Conservation (phyloP, 2,113 vertebrate genomes). For the Hylia prasina region DNA sequence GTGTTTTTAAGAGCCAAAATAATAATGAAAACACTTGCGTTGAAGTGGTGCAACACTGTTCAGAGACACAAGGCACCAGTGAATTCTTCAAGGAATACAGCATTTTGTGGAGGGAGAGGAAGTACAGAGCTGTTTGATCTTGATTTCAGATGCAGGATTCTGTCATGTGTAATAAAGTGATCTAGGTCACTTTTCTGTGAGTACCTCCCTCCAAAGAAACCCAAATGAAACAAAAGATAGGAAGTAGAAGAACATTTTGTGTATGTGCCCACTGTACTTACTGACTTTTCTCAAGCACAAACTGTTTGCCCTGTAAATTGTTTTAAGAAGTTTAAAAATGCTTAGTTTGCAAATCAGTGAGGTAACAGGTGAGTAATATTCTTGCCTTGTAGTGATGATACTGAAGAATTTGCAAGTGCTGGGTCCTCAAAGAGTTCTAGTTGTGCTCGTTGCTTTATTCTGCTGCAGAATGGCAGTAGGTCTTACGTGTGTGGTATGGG, state of each 20-base stretch:
- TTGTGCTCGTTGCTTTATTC: not conserved
- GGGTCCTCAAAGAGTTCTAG: not conserved
- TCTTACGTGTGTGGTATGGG: accelerated
- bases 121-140: not conserved
- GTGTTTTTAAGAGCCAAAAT: not conserved
- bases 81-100: not conserved
- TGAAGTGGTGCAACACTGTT: not conserved
- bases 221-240: not conserved
- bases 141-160: not conserved
- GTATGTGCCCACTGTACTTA: not conserved
- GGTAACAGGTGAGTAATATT: not conserved
- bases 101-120: not conserved
- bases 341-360: not conserved
- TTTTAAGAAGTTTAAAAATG: not conserved
- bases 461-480: not conserved
- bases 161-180: not conserved
- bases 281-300: not conserved
- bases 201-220: not conserved
- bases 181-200: not conserved
- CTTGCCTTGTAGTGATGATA: not conserved
- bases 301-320: not conserved
- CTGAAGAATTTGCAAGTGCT: not conserved
- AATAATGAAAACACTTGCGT: not conserved
- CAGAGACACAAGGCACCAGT: not conserved
- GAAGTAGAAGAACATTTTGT: not conserved